Base-by-base conservation (phyloP, 2,888 invertebrate genomes). In the Ichneumon xanthorius region DNA sequence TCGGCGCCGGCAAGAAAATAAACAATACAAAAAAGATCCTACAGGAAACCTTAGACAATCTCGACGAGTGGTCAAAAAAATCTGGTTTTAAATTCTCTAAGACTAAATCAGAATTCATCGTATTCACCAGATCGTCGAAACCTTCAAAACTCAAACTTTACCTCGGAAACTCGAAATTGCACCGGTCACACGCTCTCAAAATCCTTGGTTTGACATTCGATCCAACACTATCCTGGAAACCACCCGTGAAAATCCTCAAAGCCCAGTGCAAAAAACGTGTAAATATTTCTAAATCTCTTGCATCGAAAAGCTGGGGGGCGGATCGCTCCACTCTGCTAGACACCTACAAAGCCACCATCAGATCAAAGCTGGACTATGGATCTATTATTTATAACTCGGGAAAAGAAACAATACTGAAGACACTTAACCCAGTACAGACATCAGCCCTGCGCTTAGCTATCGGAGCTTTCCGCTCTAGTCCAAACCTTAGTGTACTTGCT, bases 131-230 rank as follows among this genome's bases (percentile, higher is more conserved):
- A 22, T 11, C 61, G 14, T n/a, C 50, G 2, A 22, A 22, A 16
- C 50, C 50, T 1, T 30, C n/a, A 22, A 30, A 50, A 33, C 33
- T 70, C 14, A 22, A 30, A 22, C 68, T 77, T 5, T 11, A 4
- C 9, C 26, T 80, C 0, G 19, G 37, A 16, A 48, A 26, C 5
- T 16, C 55, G 0, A 14, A 16, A 48, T n/a, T 82, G 5, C 5
- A 45, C 55, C 37, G 30, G 16, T 40, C 53, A 0, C 30, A 80
- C 9, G 19, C 61, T 9, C 53, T 83, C 2, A 86, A 71, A 79
- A 72, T 85, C 26, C 78, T 88, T 1, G 83, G 84, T 33, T 22
- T 87, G 26, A 80, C 55, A 0, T 85, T 85, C 58, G 82, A 88
- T 65, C 67, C 22, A 19, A 80, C 75, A 61, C 78, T 87, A 1